Conservation (phyloP, 2,113 vertebrate species). For the Triplophysa rosa region DNA sequence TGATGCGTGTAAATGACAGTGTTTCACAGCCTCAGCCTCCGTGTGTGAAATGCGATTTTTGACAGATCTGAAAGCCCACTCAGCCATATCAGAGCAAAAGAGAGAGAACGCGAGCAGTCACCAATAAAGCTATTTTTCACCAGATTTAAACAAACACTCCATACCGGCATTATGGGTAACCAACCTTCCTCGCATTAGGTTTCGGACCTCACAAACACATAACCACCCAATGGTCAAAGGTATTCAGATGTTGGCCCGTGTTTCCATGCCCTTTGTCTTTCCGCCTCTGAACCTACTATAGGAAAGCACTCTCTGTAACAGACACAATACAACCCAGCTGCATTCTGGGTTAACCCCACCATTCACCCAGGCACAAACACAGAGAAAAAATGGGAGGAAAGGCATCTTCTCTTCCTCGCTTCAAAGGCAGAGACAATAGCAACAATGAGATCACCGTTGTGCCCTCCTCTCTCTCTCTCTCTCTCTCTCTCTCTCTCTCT, state of each 20-base stretch:
- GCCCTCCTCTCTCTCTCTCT: constrained; percentile 61
- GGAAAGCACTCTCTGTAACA: constrained; percentile 53
- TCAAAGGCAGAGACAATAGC: constrained; percentile 76
- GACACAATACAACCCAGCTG: constrained; percentile 55
- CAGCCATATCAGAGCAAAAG: constrained; percentile 39
- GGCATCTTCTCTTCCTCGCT: constrained; percentile 71
- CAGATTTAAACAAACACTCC: constrained; percentile 22
- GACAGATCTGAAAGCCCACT: constrained; percentile 43
- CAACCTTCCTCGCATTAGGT: background rate
- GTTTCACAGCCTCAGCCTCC: constrained; percentile 15
- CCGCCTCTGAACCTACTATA: constrained; percentile 37
- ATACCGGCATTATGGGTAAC: constrained; percentile 17
- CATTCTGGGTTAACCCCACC: constrained; percentile 55
- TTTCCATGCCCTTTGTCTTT: constrained; percentile 45
- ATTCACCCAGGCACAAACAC: constrained; percentile 43
- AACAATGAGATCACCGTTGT: constrained; percentile 74
- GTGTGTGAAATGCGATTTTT: constrained; percentile 50
- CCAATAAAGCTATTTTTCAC: constrained; percentile 13
- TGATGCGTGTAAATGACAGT: constrained; percentile 9
- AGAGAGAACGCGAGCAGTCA: background rate
- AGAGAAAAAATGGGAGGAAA: constrained; percentile 61
- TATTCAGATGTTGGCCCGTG: constrained; percentile 39
- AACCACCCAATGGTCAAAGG: constrained; percentile 2
- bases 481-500: constrained; percentile 62
- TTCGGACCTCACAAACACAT: background rate